phyloP scores from a whole-genome alignment of 2,113 vertebrate genomes.

The Brachypodius melanocephalos region DNA sequence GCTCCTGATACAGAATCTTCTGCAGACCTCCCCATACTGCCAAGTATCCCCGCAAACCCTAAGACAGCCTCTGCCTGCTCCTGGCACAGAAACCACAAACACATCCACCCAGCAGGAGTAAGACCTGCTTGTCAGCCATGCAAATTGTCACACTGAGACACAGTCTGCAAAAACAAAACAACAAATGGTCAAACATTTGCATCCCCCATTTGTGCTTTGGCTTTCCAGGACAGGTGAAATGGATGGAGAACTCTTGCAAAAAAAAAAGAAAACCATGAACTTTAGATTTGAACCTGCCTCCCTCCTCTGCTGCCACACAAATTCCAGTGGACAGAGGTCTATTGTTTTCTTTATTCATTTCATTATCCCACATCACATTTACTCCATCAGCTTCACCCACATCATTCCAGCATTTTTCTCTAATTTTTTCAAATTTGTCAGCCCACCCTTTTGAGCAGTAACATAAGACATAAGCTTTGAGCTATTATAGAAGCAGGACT shows the following conservation, averaged over 20 bases:
- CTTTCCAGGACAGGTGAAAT: not conserved
- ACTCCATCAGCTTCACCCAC: not conserved
- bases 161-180: not conserved
- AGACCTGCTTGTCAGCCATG: not conserved
- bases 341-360: not conserved
- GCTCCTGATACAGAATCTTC: not conserved
- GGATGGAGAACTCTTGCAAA: not conserved
- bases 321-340: not conserved
- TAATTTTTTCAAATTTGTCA: not conserved
- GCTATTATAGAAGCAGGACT: not conserved
- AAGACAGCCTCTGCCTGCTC: not conserved
- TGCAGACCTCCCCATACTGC: not conserved
- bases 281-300: not conserved
- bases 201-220: not conserved
- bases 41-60: not conserved
- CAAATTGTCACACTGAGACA: not conserved
- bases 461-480: not conserved
- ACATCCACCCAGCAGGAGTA: not conserved
- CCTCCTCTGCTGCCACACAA: not conserved
- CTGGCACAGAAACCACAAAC: not conserved
- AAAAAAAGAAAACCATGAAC: not conserved
- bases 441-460: not conserved
- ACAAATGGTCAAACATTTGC: not conserved
- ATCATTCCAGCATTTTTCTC: not conserved
- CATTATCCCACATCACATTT: not conserved